These are phyloP conservation scores for Tethea ocularis DNA, from an alignment of 2,888 invertebrate species.

Conservation along the genomic window DNA sequence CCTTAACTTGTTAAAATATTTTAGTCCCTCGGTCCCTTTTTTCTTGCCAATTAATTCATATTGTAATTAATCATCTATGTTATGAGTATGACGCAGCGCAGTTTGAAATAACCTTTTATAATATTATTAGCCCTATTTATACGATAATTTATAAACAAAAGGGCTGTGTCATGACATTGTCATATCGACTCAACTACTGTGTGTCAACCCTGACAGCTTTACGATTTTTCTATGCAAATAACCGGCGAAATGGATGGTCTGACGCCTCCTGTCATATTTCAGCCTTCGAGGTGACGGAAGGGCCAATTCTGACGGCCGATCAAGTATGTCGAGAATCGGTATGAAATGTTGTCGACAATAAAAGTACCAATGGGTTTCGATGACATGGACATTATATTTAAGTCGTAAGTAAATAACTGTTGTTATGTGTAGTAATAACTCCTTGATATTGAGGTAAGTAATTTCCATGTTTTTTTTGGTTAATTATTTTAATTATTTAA, in stretches of 20 bases:
- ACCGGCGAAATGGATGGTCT: conserved; percentile 50
- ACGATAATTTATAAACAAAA: conserved; percentile 6
- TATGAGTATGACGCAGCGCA: conserved; percentile 19
- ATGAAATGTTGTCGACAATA: conserved; percentile 4
- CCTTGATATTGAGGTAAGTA: background rate
- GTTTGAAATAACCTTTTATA: conserved; percentile 25
- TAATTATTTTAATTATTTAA: background rate
- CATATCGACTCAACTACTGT: conserved; percentile 32
- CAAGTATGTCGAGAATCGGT: background rate
- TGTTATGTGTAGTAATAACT: background rate
- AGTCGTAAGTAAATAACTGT: background rate
- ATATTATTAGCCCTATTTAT: conserved; percentile 17
- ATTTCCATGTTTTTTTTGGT: background rate
- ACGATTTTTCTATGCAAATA: conserved; percentile 67
- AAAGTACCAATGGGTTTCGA: background rate
- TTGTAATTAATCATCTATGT: background rate
- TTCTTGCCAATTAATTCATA: background rate
- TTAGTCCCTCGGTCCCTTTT: background rate
- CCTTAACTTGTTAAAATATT: too few relatives aligned
- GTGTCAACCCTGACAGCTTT: conserved; percentile 62
- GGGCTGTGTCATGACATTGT: conserved; percentile 30
- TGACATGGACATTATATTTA: background rate
- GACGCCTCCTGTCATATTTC: conserved; percentile 57
- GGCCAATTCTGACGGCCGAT: conserved; percentile 5
- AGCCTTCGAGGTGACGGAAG: conserved; percentile 35